These are phyloP conservation scores for Scatophagus argus DNA, from an alignment of 2,113 vertebrate species.

Conservation along the genomic window DNA sequence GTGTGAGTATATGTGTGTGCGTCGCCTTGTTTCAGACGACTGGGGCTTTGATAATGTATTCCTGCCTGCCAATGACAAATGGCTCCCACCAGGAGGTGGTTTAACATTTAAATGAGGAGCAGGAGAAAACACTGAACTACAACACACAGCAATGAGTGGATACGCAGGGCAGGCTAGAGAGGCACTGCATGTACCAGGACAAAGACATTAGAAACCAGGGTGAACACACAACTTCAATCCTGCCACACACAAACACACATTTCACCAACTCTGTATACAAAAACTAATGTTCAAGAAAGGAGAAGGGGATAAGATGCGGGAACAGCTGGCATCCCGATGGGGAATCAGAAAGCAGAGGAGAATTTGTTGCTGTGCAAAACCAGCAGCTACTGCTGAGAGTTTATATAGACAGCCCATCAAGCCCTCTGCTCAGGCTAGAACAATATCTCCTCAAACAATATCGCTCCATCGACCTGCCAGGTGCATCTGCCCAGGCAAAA, in stretches of 20 bases:
- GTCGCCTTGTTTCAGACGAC: conserved; percentile 45
- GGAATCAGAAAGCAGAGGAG: conserved; percentile 57
- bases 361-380: conserved; percentile 61
- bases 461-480: conserved; percentile 31
- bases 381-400: conserved; percentile 69
- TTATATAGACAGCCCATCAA: conserved; percentile 60
- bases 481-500: conserved; percentile 48
- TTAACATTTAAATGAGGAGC: conserved; percentile 81
- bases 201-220: conserved; percentile 57
- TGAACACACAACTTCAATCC: conserved; percentile 44
- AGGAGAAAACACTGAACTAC: conserved; percentile 65
- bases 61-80: conserved; percentile 77
- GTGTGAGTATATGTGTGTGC: conserved; percentile 14
- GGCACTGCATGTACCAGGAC: conserved; percentile 26
- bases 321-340: conserved; percentile 76
- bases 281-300: conserved; percentile 43
- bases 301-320: conserved; percentile 20
- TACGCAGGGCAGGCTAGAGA: conserved; percentile 31
- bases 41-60: conserved; percentile 73
- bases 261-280: conserved; percentile 13
- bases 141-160: conserved; percentile 52
- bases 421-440: conserved; percentile 67
- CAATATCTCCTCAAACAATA: conserved; percentile 62
- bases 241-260: conserved; percentile 39
- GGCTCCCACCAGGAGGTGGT: conserved; percentile 68